Evolutionary conservation across 2,113 vertebrate genomes (phyloP), one percentile per base, ranked within the genome.

Genomic region (Odocoileus hemionus): DNA sequence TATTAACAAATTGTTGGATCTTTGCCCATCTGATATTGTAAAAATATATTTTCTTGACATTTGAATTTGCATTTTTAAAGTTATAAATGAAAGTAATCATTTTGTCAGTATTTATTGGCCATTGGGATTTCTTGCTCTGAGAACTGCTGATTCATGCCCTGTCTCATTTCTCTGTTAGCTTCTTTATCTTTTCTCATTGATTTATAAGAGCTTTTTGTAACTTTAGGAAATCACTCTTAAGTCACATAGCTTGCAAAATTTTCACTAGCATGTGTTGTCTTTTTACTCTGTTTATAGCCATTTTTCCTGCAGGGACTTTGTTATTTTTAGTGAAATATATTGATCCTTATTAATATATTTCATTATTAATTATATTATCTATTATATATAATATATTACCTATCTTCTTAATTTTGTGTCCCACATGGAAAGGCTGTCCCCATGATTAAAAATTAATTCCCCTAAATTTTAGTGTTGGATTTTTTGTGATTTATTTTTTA

Each of bases 31-130:
- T 78, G 39, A 79, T 93, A 60, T 54, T 90, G 21, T 7, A 50
- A 78, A 78, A 92, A 57, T 28, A 50, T 70, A 47, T 90, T 89
- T 95, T 67, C 50, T 87, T 96, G 26, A 89, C 70, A 55, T 89
- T 94, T 95, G 70, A 70, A 94, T 85, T 88, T 86, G 54, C 61
- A 90, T 89, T 86, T 94, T 96, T 15, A 60, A 94, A 90, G 74
- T 86, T 82, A 83, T 87, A 90, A 89, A 58, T 86, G 70, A 86
- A 95, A 94, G 67, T 52, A 74, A 92, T 60, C n/a, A 45, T 86
- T 78, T 88, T 85, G 47, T 91, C 61, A 86, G 76, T 90, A 47
- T 61, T 86, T 90, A 82, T 92, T 94, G 79, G 10, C 74, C 94
- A 58, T 5, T 92, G n/a, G 43, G 89, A 94, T 93, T 97, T 96